These are phyloP conservation scores for Perdita meconis DNA, from an alignment of 2,888 invertebrate species.

Conservation along the genomic window DNA sequence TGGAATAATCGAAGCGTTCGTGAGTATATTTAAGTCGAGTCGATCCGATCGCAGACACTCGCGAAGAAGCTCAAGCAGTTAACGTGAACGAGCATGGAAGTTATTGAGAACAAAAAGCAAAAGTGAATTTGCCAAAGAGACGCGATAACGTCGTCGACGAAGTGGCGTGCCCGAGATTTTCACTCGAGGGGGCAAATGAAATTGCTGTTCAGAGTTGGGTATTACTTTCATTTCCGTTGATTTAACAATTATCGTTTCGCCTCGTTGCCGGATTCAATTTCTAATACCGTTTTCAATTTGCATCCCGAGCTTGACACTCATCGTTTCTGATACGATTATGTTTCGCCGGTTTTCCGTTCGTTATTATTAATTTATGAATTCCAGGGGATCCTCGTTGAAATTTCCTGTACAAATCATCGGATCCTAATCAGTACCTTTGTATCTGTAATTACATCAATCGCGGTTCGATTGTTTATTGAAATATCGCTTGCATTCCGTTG, in stretches of 20 bases:
- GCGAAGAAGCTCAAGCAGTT: constrained; percentile 35
- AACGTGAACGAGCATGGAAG: constrained; percentile 23
- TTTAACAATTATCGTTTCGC: background rate
- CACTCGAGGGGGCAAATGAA: constrained; percentile 31
- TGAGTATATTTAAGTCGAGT: constrained; percentile 4
- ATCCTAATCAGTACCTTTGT: no score
- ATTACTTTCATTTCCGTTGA: background rate
- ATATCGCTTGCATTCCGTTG: no score
- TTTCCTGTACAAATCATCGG: no score
- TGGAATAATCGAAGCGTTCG: constrained; percentile 8
- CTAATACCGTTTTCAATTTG: background rate
- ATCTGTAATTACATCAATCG: no score
- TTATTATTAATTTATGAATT: no score
- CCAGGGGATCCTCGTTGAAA: no score
- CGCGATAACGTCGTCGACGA: constrained; percentile 51
- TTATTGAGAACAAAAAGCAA: constrained; percentile 64
- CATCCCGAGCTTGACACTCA: background rate
- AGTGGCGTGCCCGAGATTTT: constrained; percentile 43
- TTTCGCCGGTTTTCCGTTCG: no score
- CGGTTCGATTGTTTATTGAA: no score
- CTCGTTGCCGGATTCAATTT: background rate
- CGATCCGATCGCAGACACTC: constrained; percentile 20
- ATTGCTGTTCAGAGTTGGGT: constrained; percentile 18
- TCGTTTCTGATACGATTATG: no score
- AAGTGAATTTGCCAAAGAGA: constrained; percentile 76